phyloP scores from a whole-genome alignment of 1,140 invertebrate species.

The Notospermus geniculatus region DNA sequence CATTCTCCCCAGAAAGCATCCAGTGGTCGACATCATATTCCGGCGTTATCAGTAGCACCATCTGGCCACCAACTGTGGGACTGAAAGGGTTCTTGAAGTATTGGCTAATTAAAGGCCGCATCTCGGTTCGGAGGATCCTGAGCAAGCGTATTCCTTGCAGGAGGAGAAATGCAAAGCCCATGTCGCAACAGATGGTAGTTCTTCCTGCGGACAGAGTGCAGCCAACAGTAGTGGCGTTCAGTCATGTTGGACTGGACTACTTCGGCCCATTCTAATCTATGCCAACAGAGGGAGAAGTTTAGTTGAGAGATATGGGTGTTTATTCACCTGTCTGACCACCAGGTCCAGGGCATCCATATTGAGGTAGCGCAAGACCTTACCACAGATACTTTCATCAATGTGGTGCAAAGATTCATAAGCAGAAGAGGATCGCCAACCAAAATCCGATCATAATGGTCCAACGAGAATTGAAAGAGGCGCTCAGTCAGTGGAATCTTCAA shows the following conservation, averaged over 20 bases:
- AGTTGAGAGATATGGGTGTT: slow-evolving; percentile 18
- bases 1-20: slow-evolving; percentile 1
- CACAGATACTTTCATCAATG: slow-evolving; percentile 25
- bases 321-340: slow-evolving; percentile 22
- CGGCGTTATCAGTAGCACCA: slow-evolving; percentile 11
- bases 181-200: slow-evolving; percentile 13
- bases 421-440: slow-evolving; percentile 15
- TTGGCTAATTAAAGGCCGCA: slow-evolving; percentile 12
- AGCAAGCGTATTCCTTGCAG: slow-evolving; percentile 1
- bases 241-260: slow-evolving; percentile 10
- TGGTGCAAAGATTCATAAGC: slow-evolving; percentile 18
- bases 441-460: slow-evolving; percentile 19
- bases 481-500: slow-evolving; percentile 17
- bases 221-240: slow-evolving; percentile 16
- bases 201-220: slow-evolving; percentile 12
- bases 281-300: slow-evolving; percentile 15
- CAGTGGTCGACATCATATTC: slow-evolving; percentile 10
- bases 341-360: slow-evolving; percentile 22
- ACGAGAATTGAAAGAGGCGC: neutral
- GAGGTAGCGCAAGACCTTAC: slow-evolving; percentile 22
- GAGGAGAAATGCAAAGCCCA: neutral
- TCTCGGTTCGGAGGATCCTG: neutral
- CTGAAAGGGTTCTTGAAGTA: slow-evolving; percentile 10
- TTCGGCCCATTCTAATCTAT: slow-evolving; percentile 23
- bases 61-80: neutral